Percentiles rank a stretch among this genome's conserved stretches.
Evolutionary conservation across 2,888 invertebrate species (phyloP).

Genomic region (Agrotis ipsilon): DNA sequence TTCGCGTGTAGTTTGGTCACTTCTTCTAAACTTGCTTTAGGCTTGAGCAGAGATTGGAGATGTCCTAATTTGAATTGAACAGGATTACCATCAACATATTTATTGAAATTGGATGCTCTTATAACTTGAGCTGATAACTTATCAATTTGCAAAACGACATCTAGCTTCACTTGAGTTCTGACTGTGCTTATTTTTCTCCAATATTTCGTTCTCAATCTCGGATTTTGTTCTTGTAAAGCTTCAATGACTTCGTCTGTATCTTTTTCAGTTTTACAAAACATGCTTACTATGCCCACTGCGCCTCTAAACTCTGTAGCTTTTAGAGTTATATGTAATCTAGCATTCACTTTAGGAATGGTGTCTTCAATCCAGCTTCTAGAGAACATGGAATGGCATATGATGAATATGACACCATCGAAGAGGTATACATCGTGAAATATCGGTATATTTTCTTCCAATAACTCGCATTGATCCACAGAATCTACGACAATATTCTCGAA

Average conservation of each 20-base stretch:
- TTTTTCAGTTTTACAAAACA: slow-evolving; percentile 78
- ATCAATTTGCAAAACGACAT: slow-evolving; percentile 84
- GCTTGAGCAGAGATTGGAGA: slow-evolving; percentile 79
- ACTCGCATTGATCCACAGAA: slow-evolving; percentile 64
- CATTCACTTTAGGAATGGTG: slow-evolving; percentile 70
- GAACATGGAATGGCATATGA: slow-evolving; percentile 79
- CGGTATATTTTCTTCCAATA: slow-evolving; percentile 71
- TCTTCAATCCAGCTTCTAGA: slow-evolving; percentile 80
- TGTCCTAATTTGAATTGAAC: slow-evolving; percentile 84
- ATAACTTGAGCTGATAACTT: slow-evolving; percentile 86
- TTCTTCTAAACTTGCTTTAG: slow-evolving; percentile 77
- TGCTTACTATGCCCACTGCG: slow-evolving; percentile 85
- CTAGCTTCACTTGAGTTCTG: slow-evolving; percentile 74
- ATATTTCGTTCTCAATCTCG: slow-evolving; percentile 83
- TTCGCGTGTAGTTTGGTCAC: slow-evolving; percentile 66
- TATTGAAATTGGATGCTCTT: slow-evolving; percentile 76
- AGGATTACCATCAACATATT: slow-evolving; percentile 69
- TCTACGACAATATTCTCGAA: slow-evolving; percentile 78
- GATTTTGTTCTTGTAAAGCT: slow-evolving; percentile 80
- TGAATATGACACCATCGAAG: slow-evolving; percentile 86
- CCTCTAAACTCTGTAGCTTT: slow-evolving; percentile 86
- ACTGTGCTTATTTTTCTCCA: slow-evolving; percentile 85
- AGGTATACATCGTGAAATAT: slow-evolving; percentile 85
- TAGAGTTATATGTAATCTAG: slow-evolving; percentile 72
- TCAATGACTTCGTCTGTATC: slow-evolving; percentile 78